A percentile compares a stretch with the other conserved stretches of the same genome.
These are phyloP conservation scores for Cetonia aurata DNA, from an alignment of 2,888 invertebrate species.

Conservation along the genomic window DNA sequence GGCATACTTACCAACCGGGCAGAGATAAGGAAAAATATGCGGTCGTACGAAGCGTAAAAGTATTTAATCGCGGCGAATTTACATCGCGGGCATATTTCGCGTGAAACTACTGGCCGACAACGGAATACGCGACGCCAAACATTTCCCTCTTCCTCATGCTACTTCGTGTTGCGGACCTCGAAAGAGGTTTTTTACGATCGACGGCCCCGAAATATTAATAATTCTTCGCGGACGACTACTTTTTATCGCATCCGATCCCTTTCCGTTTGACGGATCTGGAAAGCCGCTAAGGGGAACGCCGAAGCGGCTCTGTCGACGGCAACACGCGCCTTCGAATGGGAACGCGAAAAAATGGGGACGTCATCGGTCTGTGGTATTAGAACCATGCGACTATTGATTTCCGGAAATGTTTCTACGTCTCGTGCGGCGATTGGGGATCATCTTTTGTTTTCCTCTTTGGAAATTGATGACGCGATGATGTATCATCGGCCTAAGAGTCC, in stretches of 20 bases:
- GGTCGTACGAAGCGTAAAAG: constrained; percentile 37
- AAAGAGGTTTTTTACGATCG: constrained; percentile 19
- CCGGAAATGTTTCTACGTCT: neutral
- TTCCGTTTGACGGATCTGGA: neutral
- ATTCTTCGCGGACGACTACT: constrained; percentile 21
- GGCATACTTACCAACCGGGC: constrained; percentile 20
- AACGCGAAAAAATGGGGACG: constrained; percentile 4
- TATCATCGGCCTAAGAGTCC: too few species aligned
- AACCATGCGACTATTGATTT: constrained; percentile 8
- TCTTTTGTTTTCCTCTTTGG: neutral
- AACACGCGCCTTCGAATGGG: neutral
- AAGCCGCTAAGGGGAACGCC: neutral
- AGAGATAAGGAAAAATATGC: constrained; percentile 37
- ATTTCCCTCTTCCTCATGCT: neutral
- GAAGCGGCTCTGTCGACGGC: neutral
- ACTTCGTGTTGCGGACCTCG: neutral
- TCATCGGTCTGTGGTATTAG: neutral
- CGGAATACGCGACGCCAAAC: constrained; percentile 1
- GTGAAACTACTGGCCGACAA: constrained; percentile 31
- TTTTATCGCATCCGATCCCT: constrained; percentile 7
- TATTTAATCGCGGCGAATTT: constrained; percentile 38
- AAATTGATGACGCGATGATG: neutral
- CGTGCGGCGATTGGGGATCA: neutral
- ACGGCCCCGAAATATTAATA: constrained; percentile 33
- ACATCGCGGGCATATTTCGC: constrained; percentile 36